phyloP scores from a whole-genome alignment of 2,797 vertebrate genomes.

The Pseudomugil tenellus region DNA sequence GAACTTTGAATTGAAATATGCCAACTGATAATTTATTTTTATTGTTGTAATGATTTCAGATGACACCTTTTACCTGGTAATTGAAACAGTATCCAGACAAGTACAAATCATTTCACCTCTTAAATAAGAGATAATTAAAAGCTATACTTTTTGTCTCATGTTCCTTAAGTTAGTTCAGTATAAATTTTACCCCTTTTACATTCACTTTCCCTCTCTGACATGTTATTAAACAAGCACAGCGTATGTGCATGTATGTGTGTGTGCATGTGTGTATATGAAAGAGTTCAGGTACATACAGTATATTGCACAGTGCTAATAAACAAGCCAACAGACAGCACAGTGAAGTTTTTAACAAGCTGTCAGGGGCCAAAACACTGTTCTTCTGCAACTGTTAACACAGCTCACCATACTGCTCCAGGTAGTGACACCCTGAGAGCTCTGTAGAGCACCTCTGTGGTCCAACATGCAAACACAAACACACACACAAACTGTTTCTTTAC shows the following conservation, averaged over 20 bases:
- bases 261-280: slow-evolving; percentile 6
- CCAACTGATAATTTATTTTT: neutral
- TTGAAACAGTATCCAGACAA: no score
- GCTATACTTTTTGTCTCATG: neutral
- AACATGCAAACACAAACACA: slow-evolving; percentile 30
- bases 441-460: slow-evolving; percentile 31
- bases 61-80: neutral
- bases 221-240: slow-evolving; percentile 19
- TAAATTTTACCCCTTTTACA: neutral
- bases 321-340: slow-evolving; percentile 54
- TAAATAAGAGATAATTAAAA: neutral
- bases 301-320: slow-evolving; percentile 49
- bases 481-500: slow-evolving; percentile 26
- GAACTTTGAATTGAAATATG: neutral
- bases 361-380: slow-evolving; percentile 75
- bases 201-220: neutral
- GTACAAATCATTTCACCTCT: no score
- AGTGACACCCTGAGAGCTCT: slow-evolving; percentile 61
- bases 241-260: slow-evolving; percentile 7
- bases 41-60: neutral
- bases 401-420: slow-evolving; percentile 64
- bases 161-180: neutral
- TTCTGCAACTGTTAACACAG: slow-evolving; percentile 68
- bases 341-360: slow-evolving; percentile 81
- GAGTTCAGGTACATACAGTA: slow-evolving; percentile 34